Evolutionary conservation across 2,888 invertebrate genomes (phyloP), one percentile per base, ranked within the genome.

Genomic region (Diarsia rubi): DNA sequence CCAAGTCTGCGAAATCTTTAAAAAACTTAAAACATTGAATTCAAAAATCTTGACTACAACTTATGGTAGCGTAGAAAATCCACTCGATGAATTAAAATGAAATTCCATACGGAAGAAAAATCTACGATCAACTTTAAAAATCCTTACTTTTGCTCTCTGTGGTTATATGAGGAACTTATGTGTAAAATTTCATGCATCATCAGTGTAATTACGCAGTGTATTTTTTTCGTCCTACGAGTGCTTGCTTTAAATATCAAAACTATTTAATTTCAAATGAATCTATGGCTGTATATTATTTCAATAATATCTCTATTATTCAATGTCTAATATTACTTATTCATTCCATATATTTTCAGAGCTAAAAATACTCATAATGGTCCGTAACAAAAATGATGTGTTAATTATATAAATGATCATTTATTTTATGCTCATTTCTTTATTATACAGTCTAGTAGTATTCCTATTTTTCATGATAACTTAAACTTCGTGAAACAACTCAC

Each of bases 371-470:
- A 19, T 24, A 74, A 45, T 72, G 31, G 3, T 19, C 37, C 12
- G 27, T 77, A 78, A 37, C 57, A 65, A 75, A 63, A 24, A 2
- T 27, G 2, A 37, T 3, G 19, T 47, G 44, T 78, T 4, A 65
- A 65, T 64, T 71, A 60, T 68, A 57, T 73, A 49, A 63, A 69
- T 69, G 45, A 80, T 37, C 21, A 27, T 45, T 47, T 57, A 62
- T 60, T 54, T 72, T 8, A 16, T 2, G 11, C 3, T 68, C 19
- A 67, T 76, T 63, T 77, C 47, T 63, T 45, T 24, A 12, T 49
- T 8, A 60, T 12, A 37, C 37, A 44, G 11, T 64, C 42, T 59
- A n/a, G n/a, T 0, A 16, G 8, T 21, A 1, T 21, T 24, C 45
- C 1, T 45, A 54, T 47, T 72, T 66, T 44, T 57, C 72, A n/a